A percentile compares a stretch with the other conserved stretches of the same genome.
Conservation (phyloP, 1,140 invertebrate species). For the Globodera ellingtonae region DNA sequence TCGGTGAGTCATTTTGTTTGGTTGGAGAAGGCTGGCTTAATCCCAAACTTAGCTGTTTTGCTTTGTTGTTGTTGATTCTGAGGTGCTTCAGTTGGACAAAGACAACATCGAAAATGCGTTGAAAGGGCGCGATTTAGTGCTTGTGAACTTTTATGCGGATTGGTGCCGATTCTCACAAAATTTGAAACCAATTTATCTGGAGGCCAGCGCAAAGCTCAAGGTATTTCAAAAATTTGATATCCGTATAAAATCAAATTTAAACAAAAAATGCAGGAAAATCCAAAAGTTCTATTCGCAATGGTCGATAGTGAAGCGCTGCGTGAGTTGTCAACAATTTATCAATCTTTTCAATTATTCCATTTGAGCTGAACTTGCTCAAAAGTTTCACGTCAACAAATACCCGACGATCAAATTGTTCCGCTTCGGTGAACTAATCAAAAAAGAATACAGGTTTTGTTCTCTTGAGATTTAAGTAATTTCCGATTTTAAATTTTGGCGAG, state of each 20-base stretch:
- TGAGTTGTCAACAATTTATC: slow-evolving; percentile 66
- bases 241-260: slow-evolving; percentile 4
- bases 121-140: slow-evolving; percentile 76
- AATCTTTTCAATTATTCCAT: slow-evolving; percentile 28
- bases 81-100: slow-evolving; percentile 22
- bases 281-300: slow-evolving; percentile 88
- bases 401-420: slow-evolving; percentile 94
- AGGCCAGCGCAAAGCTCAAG: slow-evolving; percentile 76
- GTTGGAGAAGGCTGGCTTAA: neutral
- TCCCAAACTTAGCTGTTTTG: neutral
- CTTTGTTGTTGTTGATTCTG: neutral
- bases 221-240: slow-evolving; percentile 14
- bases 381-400: slow-evolving; percentile 96
- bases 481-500: too few relatives aligned
- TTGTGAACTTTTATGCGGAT: slow-evolving; percentile 98
- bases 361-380: slow-evolving; percentile 77
- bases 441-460: slow-evolving; percentile 78
- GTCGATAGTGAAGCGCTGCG: slow-evolving; percentile 93
- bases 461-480: too few relatives aligned
- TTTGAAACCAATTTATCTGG: slow-evolving; percentile 72
- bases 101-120: slow-evolving; percentile 19
- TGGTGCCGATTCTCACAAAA: slow-evolving; percentile 84
- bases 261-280: slow-evolving; percentile 64
- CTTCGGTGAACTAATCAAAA: slow-evolving; percentile 88
- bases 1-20: neutral